phyloP scores from a whole-genome alignment of 1,140 invertebrate species.

The Leptonema lineaticorne region DNA sequence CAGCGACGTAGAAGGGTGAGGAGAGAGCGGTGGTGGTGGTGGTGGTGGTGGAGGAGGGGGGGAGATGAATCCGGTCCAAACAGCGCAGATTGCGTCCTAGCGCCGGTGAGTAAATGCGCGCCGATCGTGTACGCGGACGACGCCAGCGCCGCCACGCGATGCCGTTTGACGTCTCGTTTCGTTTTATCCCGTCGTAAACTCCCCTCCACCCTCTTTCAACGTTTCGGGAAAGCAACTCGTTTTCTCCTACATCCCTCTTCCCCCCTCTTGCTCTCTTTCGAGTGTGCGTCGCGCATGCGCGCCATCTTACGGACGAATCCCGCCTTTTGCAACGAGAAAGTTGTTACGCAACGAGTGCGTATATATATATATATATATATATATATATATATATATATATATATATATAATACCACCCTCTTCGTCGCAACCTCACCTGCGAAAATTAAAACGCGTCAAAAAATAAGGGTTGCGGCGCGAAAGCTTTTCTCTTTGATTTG shows the following conservation, averaged over 20 bases:
- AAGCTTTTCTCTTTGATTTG: slow-evolving; percentile 1
- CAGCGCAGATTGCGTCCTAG: neutral
- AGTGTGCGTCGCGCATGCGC: neutral
- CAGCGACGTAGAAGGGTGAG: neutral
- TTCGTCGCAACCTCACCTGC: neutral
- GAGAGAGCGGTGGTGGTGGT: neutral
- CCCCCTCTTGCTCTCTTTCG: neutral
- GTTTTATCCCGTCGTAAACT: neutral
- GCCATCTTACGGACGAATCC: neutral
- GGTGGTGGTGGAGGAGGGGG: neutral
- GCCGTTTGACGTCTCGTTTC: neutral
- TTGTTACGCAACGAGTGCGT: slow-evolving; percentile 16
- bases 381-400: no score
- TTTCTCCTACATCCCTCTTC: no score
- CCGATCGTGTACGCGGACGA: neutral
- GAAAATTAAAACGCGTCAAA: neutral
- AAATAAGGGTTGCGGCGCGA: neutral
- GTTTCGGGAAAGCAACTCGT: neutral
- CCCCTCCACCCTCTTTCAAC: neutral
- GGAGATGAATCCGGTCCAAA: neutral
- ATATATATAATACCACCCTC: no score
- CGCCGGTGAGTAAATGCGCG: neutral
- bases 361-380: no score
- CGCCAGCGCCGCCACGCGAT: neutral
- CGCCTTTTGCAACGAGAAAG: slow-evolving; percentile 6